Base-by-base conservation (phyloP, 2,888 invertebrate genomes). In the Ametastegia equiseti region DNA sequence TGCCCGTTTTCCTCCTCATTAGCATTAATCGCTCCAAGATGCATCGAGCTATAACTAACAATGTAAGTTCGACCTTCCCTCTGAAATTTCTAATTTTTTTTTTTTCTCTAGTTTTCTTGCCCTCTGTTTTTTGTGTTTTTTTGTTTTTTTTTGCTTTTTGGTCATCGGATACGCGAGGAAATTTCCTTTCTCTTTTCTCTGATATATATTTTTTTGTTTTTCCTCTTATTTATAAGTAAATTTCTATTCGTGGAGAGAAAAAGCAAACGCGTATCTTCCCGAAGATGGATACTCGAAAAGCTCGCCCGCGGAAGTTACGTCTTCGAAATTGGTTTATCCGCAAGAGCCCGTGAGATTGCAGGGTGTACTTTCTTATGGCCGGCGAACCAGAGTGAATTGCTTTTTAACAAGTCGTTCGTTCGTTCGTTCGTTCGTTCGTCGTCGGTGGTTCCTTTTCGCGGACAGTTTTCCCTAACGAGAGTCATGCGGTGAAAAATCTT, bases 1-100 rank as follows among this genome's bases (percentile, higher is more conserved):
- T 80, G 81, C 83, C 83, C 84, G 82, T 82, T 83, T 84, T 82
- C 79, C 84, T 83, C 84, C 57, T 87, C 87, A 88, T 89, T 89
- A 88, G 87, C 87, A 88, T 89, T 89, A 88, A 89, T 89, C 88
- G 88, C 82, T 39, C 39, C 13, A 5, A 67, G 65, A 39, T 39
- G 65, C 65, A 67, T 39, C 36, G 19, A 39, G 39, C 65, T 67
- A 39, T 39, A 67, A 67, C 65, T 60, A 42, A 6, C 42, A 1
- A 54, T 15, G 5, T 9, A 19, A 19, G 5, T 54, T 54, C n/a
- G 15, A 19, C 5, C 6, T 4, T 54, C 2, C 5, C 19, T 54
- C 1, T 54, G 54, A 1, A 15, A 9, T 42, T 42, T 42, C 42
- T 9, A 42, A 5, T 42, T 42, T 42, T 42, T 6, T 42, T 9